Percentiles rank a stretch among this genome's conserved stretches.
These are phyloP conservation scores for Heliconius cydno DNA, from an alignment of 2,888 invertebrate genomes.

Conservation along the genomic window DNA sequence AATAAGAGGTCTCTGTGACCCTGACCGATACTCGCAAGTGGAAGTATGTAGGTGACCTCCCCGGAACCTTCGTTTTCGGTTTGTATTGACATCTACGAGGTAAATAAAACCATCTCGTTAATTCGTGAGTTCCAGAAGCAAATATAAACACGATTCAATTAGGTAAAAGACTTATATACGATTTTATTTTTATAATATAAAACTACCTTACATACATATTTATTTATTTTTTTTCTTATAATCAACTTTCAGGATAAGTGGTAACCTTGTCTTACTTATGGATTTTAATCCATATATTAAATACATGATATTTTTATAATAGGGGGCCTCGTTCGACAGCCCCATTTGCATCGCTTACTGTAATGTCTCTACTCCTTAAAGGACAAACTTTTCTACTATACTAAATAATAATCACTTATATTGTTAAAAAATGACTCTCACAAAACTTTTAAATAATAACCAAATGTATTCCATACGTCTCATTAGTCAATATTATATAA, in stretches of 20 bases:
- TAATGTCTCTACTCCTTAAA: too few species aligned
- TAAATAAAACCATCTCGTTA: constrained; percentile 51
- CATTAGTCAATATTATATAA: neutral
- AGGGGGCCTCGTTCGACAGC: too few species aligned
- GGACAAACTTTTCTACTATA: too few species aligned
- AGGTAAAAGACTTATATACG: constrained; percentile 23
- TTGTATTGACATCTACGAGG: constrained; percentile 66
- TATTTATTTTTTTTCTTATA: neutral
- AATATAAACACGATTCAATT: constrained; percentile 21
- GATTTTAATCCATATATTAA: too few species aligned
- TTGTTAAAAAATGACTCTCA: too few species aligned
- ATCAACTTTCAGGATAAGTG: neutral
- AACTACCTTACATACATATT: neutral
- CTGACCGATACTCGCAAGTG: constrained; percentile 71
- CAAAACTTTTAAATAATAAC: neutral
- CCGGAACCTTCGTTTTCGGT: constrained; percentile 71
- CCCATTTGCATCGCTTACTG: too few species aligned
- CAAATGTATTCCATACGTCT: neutral
- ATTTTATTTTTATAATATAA: constrained; percentile 8
- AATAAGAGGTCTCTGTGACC: constrained; percentile 72
- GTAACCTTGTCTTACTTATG: neutral
- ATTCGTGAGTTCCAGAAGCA: constrained; percentile 44
- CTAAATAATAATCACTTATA: too few species aligned
- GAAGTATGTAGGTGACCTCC: constrained; percentile 80
- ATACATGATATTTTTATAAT: neutral